Base-by-base conservation (phyloP, 2,113 vertebrate species). In the Melospiza melodia region DNA sequence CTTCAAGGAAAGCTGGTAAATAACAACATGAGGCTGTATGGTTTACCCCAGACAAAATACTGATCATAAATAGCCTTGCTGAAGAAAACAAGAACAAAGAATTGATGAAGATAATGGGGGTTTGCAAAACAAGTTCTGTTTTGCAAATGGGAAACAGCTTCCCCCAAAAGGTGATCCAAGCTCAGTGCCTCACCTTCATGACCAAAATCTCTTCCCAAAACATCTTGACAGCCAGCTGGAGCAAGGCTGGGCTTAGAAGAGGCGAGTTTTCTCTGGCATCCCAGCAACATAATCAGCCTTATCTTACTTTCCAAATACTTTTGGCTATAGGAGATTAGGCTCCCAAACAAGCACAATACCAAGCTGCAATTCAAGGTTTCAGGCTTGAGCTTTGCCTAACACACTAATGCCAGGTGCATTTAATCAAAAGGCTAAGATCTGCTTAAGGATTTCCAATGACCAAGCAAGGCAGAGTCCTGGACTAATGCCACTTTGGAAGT, bases 201-300 rank as follows among this genome's bases (percentile, higher is more conserved):
- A n/a, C 13, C 39, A 54, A 66, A 87, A 66, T 58, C 30, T 69
- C 31, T 46, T 79, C 12, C 46, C 13, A 23, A 21, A 51, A 62
- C 11, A 55, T 20, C 63, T 23, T 67, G 27, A 69, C 23, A 80
- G 61, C 6, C 39, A 87, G 9, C 24, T 90, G 71, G 28, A 91
- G 43, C 27, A 71, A 78, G 35, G 37, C 12, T 39, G 14, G 33
- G 20, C 33, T 81, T 84, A 75, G 46, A 90, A 66, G 0, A 76
- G 28, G 6, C 0, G 0, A 69, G 17, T 21, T 69, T 87, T 73
- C n/a, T 58, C 52, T 73, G n/a, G 17, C 51, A 79, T 71, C 13
- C 31, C 31, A 78, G 58, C 2, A 48, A 52, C 6, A 35, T 0
- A 11, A 41, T 46, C 27, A 46, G 57, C 16, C 15, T 73, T 33